These are phyloP conservation scores for Thinocorus orbignyianus DNA, from an alignment of 2,113 vertebrate species.

Conservation along the genomic window DNA sequence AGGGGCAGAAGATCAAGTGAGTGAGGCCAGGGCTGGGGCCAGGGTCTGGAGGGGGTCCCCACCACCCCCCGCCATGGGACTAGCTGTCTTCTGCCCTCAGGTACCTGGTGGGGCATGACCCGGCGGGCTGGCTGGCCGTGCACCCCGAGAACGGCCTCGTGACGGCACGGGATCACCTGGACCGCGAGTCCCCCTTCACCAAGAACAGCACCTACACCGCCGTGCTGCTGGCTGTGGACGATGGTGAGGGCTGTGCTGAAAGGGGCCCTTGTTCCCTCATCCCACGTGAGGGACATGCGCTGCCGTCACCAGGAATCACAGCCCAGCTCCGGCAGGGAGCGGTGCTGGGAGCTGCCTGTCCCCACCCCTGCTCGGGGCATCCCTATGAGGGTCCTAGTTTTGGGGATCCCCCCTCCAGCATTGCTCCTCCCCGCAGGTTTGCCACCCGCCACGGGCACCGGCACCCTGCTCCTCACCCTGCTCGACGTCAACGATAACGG, in stretches of 20 bases:
- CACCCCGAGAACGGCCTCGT: conserved; percentile 75
- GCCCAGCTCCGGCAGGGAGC: neutral
- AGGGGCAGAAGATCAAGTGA: conserved; percentile 84
- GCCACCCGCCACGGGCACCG: conserved; percentile 72
- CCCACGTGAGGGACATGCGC: neutral
- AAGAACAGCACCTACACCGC: conserved; percentile 77
- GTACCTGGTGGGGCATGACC: conserved; percentile 79
- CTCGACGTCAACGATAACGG: conserved; percentile 76
- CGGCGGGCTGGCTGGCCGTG: conserved; percentile 80
- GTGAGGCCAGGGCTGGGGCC: rapidly evolving
- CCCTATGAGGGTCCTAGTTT: neutral
- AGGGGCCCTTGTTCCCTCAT: neutral
- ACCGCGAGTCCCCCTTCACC: conserved; percentile 82
- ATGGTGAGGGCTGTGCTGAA: conserved; percentile 75
- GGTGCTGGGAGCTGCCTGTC: neutral
- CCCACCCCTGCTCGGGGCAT: neutral
- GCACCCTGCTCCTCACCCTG: conserved; percentile 75
- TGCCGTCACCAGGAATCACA: neutral
- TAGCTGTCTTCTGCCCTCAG: conserved; percentile 59
- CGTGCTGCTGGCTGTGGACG: conserved; percentile 78
- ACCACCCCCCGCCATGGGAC: rapidly evolving
- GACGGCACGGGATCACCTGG: conserved; percentile 68
- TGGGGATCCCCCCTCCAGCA: neutral
- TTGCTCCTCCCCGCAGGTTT: conserved; percentile 29
- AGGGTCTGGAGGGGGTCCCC: rapidly evolving